These are phyloP conservation scores for Tenthredo livida DNA, from an alignment of 2,888 invertebrate genomes.

Conservation along the genomic window DNA sequence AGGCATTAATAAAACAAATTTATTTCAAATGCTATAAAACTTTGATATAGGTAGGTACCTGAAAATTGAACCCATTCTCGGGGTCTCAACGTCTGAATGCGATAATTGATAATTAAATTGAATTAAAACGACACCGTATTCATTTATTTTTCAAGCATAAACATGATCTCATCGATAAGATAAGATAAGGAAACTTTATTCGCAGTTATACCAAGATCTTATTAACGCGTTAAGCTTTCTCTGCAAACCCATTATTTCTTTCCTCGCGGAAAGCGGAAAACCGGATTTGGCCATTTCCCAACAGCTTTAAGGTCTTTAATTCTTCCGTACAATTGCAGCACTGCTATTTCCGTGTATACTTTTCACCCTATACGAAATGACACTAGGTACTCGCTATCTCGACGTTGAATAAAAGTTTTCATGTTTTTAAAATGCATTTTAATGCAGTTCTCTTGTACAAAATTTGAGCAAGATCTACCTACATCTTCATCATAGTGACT, in stretches of 20 bases:
- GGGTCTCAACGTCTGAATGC: background rate
- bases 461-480: background rate
- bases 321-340: conserved; percentile 21
- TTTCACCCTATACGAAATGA: background rate
- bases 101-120: background rate
- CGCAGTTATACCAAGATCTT: background rate
- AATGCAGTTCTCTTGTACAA: background rate
- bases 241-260: conserved; percentile 1
- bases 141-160: background rate
- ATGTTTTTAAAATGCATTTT: background rate
- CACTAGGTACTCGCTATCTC: background rate
- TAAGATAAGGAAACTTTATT: conserved; percentile 7
- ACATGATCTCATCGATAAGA: background rate
- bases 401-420: background rate
- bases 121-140: background rate
- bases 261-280: background rate
- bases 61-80: background rate
- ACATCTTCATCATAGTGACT: background rate
- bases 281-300: conserved; percentile 14
- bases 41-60: background rate
- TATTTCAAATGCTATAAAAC: background rate
- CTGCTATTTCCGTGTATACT: background rate
- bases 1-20: background rate
- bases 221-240: conserved; percentile 11
- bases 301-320: conserved; percentile 26